Evolutionary conservation across 1,140 invertebrate species (phyloP).

Genomic region (Pogonomyrmex barbatus): DNA sequence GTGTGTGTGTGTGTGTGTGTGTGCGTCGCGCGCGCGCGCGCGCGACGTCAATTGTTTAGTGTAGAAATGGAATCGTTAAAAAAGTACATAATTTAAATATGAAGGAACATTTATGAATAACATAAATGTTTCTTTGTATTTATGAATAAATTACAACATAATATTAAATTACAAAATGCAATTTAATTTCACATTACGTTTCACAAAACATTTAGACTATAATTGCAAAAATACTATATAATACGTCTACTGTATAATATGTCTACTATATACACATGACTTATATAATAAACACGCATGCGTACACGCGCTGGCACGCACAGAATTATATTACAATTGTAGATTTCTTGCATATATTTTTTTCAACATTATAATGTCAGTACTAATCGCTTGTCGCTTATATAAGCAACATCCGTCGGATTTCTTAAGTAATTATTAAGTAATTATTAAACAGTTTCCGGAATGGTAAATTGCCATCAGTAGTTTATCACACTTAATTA

Average conservation of each 20-base stretch:
- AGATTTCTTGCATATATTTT: neutral
- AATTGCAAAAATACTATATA: neutral
- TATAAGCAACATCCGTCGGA: constrained; percentile 61
- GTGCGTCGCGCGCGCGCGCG: too few relatives aligned
- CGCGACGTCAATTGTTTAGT: too few relatives aligned
- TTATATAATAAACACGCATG: neutral
- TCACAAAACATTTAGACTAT: neutral
- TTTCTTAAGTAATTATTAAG: constrained; percentile 53
- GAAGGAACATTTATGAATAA: neutral
- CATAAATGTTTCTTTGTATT: too few relatives aligned
- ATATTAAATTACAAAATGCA: neutral
- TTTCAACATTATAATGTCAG: neutral
- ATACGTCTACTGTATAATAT: neutral
- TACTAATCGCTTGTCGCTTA: constrained; percentile 51
- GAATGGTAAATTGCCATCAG: constrained; percentile 61
- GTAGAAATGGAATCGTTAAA: neutral
- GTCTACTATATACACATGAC: neutral
- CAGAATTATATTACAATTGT: neutral
- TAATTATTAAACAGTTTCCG: constrained; percentile 66
- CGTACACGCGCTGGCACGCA: neutral
- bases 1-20: too few relatives aligned
- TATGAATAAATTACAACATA: too few relatives aligned
- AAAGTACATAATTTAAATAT: constrained; percentile 3
- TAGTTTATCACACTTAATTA: constrained; percentile 66
- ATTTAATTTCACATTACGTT: neutral